Percentiles rank a stretch among this genome's conserved stretches.
Conservation (phyloP, 2,888 invertebrate species). For the Amiota communis region DNA sequence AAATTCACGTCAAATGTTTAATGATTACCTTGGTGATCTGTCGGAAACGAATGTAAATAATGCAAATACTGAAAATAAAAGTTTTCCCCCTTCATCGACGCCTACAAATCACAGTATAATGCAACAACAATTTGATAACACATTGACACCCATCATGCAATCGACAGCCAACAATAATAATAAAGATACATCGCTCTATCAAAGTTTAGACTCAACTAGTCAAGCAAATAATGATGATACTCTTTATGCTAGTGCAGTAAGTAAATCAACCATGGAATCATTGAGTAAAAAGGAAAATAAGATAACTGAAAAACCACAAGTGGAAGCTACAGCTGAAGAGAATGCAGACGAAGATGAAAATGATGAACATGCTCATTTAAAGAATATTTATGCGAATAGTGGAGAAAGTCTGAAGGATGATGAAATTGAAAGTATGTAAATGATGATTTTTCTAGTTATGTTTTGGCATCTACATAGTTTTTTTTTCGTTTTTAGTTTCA, state of each 20-base stretch:
- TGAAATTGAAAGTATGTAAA: constrained; percentile 42
- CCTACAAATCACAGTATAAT: constrained; percentile 50
- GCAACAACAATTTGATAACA: constrained; percentile 34
- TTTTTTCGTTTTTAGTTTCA: constrained; percentile 56
- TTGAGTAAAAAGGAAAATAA: neutral
- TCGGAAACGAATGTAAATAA: constrained; percentile 28
- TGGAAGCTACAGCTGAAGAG: constrained; percentile 8
- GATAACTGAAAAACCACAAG: neutral
- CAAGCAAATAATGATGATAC: constrained; percentile 47
- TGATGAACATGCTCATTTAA: constrained; percentile 56
- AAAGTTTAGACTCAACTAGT: constrained; percentile 46
- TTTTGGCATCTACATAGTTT: neutral
- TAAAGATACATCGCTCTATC: constrained; percentile 45
- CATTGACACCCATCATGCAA: constrained; percentile 47
- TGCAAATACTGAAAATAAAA: neutral
- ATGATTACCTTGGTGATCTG: constrained; percentile 64
- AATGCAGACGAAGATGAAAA: constrained; percentile 38
- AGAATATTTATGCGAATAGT: constrained; percentile 53
- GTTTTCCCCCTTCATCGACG: constrained; percentile 52
- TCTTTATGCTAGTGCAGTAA: constrained; percentile 50
- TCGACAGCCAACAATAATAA: constrained; percentile 27
- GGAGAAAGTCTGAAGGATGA: constrained; percentile 36
- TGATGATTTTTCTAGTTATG: neutral
- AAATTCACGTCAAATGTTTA: constrained; percentile 59
- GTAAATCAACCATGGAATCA: constrained; percentile 8